Percentiles rank a stretch among this genome's conserved stretches.
Conservation (phyloP, 2,113 vertebrate genomes). For the Oreochromis spilurus region DNA sequence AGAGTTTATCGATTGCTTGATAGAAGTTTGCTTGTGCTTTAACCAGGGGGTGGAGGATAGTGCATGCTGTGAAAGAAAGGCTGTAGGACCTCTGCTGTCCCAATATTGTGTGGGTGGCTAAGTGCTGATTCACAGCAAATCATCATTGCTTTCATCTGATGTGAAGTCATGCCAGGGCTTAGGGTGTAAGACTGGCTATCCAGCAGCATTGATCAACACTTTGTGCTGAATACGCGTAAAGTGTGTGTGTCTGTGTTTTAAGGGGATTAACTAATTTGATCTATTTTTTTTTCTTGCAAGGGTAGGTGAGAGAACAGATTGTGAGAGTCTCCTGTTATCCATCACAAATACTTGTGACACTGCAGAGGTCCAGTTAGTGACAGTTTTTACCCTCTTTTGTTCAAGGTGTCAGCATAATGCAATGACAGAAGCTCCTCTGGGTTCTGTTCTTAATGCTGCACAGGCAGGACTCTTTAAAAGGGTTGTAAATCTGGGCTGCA, state of each 20-base stretch:
- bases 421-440: conserved; percentile 23
- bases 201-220: conserved; percentile 51
- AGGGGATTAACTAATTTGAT: conserved; percentile 52
- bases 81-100: conserved; percentile 5
- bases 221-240: conserved; percentile 58
- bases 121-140: conserved; percentile 54
- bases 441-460: conserved; percentile 23
- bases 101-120: conserved; percentile 4
- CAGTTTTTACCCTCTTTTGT: conserved; percentile 32
- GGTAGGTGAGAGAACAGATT: conserved; percentile 51
- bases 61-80: background rate
- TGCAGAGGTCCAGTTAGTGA: conserved; percentile 21
- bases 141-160: conserved; percentile 41
- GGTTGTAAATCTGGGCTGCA: background rate
- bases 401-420: conserved; percentile 42
- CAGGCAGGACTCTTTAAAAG: background rate
- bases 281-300: background rate
- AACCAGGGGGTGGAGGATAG: background rate
- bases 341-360: conserved; percentile 33
- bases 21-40: background rate
- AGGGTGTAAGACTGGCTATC: conserved; percentile 24
- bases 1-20: background rate
- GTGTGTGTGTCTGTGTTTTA: background rate
- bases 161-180: conserved; percentile 45
- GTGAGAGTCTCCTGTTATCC: conserved; percentile 44